These are phyloP conservation scores for Frankliniella fusca DNA, from an alignment of 2,888 invertebrate genomes.

Conservation along the genomic window DNA sequence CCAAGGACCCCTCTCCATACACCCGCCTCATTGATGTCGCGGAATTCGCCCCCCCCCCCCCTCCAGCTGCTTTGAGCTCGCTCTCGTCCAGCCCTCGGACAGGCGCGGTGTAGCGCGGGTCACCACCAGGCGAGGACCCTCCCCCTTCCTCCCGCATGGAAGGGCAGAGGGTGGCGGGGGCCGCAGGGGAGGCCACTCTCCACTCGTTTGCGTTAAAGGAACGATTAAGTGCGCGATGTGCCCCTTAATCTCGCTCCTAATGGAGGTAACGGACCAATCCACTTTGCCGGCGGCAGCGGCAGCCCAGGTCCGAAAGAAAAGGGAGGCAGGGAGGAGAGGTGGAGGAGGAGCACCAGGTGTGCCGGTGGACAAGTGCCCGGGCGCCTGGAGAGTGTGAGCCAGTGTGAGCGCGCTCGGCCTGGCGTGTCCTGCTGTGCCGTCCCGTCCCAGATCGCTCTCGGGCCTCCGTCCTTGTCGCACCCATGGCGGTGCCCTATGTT, in stretches of 20 bases:
- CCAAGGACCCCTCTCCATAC: too few species aligned
- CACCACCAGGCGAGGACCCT: too few species aligned
- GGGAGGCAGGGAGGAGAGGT: background rate
- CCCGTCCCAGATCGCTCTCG: too few species aligned
- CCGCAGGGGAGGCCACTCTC: background rate
- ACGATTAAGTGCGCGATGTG: slow-evolving; percentile 6
- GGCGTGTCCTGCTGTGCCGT: too few species aligned
- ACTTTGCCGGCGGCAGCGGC: background rate
- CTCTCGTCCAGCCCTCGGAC: background rate
- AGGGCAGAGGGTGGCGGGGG: background rate
- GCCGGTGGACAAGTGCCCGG: background rate
- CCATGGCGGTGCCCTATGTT: too few species aligned
- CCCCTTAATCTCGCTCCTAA: slow-evolving; percentile 7
- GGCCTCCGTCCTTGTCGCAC: too few species aligned
- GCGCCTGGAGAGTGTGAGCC: too few species aligned
- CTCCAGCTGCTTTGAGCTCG: background rate
- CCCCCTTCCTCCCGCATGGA: background rate
- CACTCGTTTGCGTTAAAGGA: slow-evolving; percentile 21
- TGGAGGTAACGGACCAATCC: slow-evolving; percentile 10
- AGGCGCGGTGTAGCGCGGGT: too few species aligned
- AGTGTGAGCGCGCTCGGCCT: too few species aligned
- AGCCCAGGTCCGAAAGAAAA: background rate
- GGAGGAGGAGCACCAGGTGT: background rate
- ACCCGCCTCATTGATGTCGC: background rate
- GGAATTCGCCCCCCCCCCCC: background rate